A percentile compares a stretch with the other conserved stretches of the same genome.
phyloP scores from a whole-genome alignment of 2,113 vertebrate species.

The Alligator sinensis region DNA sequence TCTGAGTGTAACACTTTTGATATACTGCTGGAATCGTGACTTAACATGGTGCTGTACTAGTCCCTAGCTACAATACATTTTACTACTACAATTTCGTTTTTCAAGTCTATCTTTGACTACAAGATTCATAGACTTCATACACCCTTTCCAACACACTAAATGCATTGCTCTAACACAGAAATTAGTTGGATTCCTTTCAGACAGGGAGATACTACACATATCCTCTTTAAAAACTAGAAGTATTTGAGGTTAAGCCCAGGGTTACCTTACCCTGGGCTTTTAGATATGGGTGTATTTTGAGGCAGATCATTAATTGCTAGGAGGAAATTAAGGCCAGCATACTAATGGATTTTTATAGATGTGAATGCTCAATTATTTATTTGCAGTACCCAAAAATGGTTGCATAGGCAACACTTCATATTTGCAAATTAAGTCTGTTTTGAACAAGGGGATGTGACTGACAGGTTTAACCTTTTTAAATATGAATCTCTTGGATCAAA shows the following conservation, averaged over 20 bases:
- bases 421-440: background rate
- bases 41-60: background rate
- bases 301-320: background rate
- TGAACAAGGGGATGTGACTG: background rate
- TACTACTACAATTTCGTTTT: background rate
- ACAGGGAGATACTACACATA: background rate
- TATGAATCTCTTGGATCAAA: background rate
- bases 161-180: background rate
- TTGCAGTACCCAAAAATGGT: background rate
- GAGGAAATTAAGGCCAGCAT: background rate
- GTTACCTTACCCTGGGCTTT: background rate
- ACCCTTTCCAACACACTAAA: fast-evolving
- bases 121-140: background rate
- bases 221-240: background rate
- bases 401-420: background rate
- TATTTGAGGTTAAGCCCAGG: background rate
- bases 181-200: background rate
- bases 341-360: background rate
- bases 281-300: background rate
- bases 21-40: background rate
- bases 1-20: background rate
- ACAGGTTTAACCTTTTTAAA: background rate
- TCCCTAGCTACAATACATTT: background rate
- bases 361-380: background rate
- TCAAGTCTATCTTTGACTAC: background rate